Evolutionary conservation across 2,888 invertebrate genomes (phyloP), one percentile per base, ranked within the genome.

Genomic region (Keiferia lycopersicella): DNA sequence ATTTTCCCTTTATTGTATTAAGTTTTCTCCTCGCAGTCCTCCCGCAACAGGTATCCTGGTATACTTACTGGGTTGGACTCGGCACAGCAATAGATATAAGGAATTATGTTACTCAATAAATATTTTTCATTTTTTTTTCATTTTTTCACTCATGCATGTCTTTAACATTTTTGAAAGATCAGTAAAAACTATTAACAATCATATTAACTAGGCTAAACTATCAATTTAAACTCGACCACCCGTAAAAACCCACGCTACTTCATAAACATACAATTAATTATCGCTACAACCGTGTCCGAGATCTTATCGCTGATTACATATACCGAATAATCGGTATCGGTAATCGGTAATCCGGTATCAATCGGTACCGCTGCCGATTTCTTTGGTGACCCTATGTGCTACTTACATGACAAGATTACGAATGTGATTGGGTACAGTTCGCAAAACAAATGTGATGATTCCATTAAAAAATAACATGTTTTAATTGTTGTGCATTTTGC

Each of bases 271-370:
- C 26, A 56, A 58, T 63, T 63, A 63, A 63, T 63, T 63, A 63
- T 59, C 63, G 39, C 50, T 45, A 57, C 39, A 26, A 53, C 30
- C 61, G 18, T 45, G 73, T 71, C 73, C 78, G 78, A 82, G 77
- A 77, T 81, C 79, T 64, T 48, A 60, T 60, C 59, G 71, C 64
- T 73, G 75, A 80, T 82, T 78, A 80, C 80, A 83, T 86, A 80
- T 79, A 74, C 73, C 69, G 67, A 63, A 78, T 83, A 82, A 83
- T 85, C 84, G 75, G 67, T 71, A 48, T 8, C 16, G n/a, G 38
- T 22, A 45, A 61, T 30, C 50, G 61, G 67, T 87, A 86, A 86
- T 82, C 80, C 76, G 69, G 70, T 74, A 78, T 80, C 81, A 78
- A 85, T 83, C 79, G 61, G 38, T 61, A 50, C 61, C 61, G 73